These are phyloP conservation scores for Orchestes rusci DNA, from an alignment of 2,888 invertebrate genomes.

Conservation along the genomic window DNA sequence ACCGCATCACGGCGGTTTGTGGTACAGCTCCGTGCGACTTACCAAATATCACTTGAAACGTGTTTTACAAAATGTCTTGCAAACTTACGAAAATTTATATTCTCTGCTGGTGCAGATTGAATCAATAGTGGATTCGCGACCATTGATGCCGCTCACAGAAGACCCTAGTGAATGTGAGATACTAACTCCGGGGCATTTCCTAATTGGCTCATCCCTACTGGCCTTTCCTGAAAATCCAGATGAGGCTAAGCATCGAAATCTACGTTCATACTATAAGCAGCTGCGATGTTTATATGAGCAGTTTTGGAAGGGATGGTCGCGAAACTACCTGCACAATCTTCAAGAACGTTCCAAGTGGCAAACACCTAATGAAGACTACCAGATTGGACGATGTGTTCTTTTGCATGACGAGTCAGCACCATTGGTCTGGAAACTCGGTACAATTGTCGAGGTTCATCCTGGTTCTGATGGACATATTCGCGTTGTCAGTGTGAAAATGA, in stretches of 20 bases:
- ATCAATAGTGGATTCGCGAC: slow-evolving; percentile 1
- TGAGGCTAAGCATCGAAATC: neutral
- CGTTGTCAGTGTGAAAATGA: too few relatives aligned
- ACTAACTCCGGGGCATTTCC: neutral
- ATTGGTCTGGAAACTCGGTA: too few relatives aligned
- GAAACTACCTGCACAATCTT: neutral
- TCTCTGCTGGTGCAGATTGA: slow-evolving; percentile 1
- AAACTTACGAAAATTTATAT: slow-evolving; percentile 1
- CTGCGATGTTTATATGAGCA: too few relatives aligned
- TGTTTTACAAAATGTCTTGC: neutral
- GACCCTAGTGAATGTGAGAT: neutral
- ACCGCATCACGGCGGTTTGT: slow-evolving; percentile 18
- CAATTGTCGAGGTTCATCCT: too few relatives aligned
- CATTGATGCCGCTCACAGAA: neutral
- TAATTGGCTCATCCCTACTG: slow-evolving; percentile 1
- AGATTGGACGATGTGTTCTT: too few relatives aligned
- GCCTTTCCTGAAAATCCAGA: neutral
- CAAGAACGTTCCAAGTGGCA: neutral
- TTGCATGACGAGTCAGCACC: too few relatives aligned
- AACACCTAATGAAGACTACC: too few relatives aligned
- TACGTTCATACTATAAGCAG: neutral
- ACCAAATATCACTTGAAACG: neutral
- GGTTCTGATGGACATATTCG: too few relatives aligned
- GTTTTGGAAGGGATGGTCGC: too few relatives aligned
- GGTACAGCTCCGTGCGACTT: neutral